phyloP scores from a whole-genome alignment of 2,888 invertebrate genomes.

The Theristus sp. region DNA sequence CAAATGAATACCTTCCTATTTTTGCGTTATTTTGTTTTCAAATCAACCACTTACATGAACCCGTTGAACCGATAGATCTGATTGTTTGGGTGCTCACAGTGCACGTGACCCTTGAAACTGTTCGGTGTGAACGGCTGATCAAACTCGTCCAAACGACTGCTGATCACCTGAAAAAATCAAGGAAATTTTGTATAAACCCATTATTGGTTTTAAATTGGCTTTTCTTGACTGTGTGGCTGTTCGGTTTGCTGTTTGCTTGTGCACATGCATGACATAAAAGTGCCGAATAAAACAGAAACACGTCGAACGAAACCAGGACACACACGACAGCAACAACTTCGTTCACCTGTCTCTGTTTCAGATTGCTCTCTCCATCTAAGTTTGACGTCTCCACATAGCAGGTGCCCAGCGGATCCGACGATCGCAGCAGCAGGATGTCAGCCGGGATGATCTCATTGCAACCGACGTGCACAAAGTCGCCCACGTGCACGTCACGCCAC shows the following conservation, averaged over 20 bases:
- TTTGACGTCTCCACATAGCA: conserved; percentile 91
- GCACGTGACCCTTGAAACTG: conserved; percentile 55
- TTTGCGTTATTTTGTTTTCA: no score
- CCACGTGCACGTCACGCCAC: conserved; percentile 76
- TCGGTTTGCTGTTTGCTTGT: no score
- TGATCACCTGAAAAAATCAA: not conserved
- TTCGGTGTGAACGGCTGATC: conserved; percentile 15
- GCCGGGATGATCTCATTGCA: conserved; percentile 93
- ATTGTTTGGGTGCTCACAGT: conserved; percentile 82
- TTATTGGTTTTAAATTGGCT: no score
- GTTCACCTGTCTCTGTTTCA: conserved; percentile 77
- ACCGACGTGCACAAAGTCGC: conserved; percentile 79
- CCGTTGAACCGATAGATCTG: conserved; percentile 87
- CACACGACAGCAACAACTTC: no score
- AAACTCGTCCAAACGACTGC: conserved; percentile 10
- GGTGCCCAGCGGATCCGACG: conserved; percentile 66
- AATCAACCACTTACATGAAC: conserved; percentile 43
- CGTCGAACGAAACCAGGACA: no score
- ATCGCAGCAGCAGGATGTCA: conserved; percentile 62
- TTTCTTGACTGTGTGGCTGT: no score
- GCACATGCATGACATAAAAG: no score
- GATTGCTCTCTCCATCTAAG: conserved; percentile 83
- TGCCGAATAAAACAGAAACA: no score
- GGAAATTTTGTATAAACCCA: no score
- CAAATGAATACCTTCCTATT: not conserved